A percentile compares a stretch with the other conserved stretches of the same genome.
Evolutionary conservation across 2,113 vertebrate genomes (phyloP).

Genomic region (Anguilla rostrata): DNA sequence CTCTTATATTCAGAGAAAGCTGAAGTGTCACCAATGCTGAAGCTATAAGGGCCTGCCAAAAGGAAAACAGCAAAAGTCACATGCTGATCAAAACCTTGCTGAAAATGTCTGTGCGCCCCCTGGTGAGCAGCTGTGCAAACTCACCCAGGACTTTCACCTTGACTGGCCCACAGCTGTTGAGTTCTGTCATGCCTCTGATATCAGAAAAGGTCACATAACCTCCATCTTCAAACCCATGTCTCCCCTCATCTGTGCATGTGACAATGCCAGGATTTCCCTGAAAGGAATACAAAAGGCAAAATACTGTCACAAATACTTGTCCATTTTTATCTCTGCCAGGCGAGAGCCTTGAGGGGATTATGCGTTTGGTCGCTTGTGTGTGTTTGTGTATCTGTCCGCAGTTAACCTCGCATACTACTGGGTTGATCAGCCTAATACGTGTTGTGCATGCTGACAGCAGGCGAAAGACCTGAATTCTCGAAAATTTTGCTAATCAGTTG

Average conservation of each 20-base stretch:
- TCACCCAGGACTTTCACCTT: slow-evolving; percentile 66
- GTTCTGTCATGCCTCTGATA: slow-evolving; percentile 83
- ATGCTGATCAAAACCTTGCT: neutral
- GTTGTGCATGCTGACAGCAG: too few species aligned
- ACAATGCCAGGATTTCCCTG: slow-evolving; percentile 79
- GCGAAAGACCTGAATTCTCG: too few species aligned
- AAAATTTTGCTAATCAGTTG: too few species aligned
- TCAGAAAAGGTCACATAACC: slow-evolving; percentile 74
- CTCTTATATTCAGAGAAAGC: slow-evolving; percentile 69
- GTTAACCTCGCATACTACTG: too few species aligned
- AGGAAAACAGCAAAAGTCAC: neutral
- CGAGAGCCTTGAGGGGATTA: too few species aligned
- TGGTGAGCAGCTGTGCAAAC: slow-evolving; percentile 25
- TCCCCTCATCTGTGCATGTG: slow-evolving; percentile 51
- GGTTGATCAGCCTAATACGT: too few species aligned
- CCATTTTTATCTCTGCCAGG: neutral
- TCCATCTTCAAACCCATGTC: slow-evolving; percentile 47
- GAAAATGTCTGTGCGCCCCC: neutral
- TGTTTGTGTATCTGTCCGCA: too few species aligned
- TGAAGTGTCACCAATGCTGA: slow-evolving; percentile 81
- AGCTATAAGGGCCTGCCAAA: slow-evolving; percentile 56
- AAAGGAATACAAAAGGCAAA: slow-evolving; percentile 19
- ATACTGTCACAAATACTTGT: neutral
- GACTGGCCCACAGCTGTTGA: slow-evolving; percentile 67
- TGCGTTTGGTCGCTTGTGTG: too few species aligned